phyloP scores from a whole-genome alignment of 2,888 invertebrate genomes.

The Serripes groenlandicus region DNA sequence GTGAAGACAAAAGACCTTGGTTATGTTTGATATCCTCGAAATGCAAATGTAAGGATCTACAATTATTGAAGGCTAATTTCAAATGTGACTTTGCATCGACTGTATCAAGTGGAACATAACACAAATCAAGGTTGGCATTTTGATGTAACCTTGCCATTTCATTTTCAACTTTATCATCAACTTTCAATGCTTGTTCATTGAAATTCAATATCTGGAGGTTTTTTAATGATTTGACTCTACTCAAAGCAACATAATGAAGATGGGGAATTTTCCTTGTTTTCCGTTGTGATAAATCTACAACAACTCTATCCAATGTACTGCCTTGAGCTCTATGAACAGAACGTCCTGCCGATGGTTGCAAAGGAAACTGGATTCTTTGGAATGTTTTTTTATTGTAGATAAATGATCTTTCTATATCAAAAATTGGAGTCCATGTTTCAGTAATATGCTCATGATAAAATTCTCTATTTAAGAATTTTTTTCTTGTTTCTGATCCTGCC shows the following conservation, averaged over 20 bases:
- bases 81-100: neutral
- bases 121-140: conserved; percentile 14
- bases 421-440: conserved; percentile 54
- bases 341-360: conserved; percentile 2
- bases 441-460: conserved; percentile 38
- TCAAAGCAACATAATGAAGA: conserved; percentile 18
- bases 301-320: conserved; percentile 3
- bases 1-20: conserved; percentile 39
- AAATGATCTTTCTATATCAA: conserved; percentile 53
- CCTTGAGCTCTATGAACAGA: conserved; percentile 9
- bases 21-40: conserved; percentile 41
- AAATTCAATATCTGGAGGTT: conserved; percentile 12
- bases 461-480: conserved; percentile 29
- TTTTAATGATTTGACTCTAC: conserved; percentile 9
- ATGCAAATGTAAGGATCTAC: conserved; percentile 47
- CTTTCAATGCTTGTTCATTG: conserved; percentile 5
- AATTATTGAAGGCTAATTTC: conserved; percentile 45
- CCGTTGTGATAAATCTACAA: conserved; percentile 17
- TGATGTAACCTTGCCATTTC: conserved; percentile 17
- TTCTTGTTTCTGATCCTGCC: conserved; percentile 15
- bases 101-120: conserved; percentile 29
- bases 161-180: conserved; percentile 14
- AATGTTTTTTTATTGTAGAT: conserved; percentile 30
- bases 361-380: conserved; percentile 8
- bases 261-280: conserved; percentile 18